Evolutionary conservation across 2,113 vertebrate species (phyloP), one percentile per base, ranked within the genome.

Genomic region (Falcunculus frontatus): DNA sequence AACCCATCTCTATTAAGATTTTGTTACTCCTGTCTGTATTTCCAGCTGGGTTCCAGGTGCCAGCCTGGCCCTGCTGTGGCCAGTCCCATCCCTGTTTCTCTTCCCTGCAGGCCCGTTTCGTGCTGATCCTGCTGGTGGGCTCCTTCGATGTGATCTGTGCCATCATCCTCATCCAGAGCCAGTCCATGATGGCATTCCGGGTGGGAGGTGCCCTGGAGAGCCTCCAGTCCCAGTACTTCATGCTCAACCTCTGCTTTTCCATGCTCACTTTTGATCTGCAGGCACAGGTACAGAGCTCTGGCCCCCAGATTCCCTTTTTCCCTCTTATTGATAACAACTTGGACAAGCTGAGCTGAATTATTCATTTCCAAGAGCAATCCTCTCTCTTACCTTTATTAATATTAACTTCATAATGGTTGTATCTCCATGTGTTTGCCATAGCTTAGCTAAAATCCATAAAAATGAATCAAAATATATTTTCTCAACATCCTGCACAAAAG

Each of bases 261-360:
- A 98, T 99, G 98, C 96, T 99, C 94, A 99, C 98, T 15, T 99
- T 99, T 95, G 98, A 99, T 90, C 98, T 99, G 26, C 98, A 99
- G 95, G 98, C 98, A 33, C 98, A 99, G 98, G 99, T 99, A 96
- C 9, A 47, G n/a, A 85, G 41, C 33, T 46, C 32, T 52, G 72
- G 17, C 27, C 16, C 32, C 35, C 33, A 12, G 1, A 3, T 13
- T 21, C 50, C 46, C 44, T 7, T 30, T 75, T 53, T 29, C 14
- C 41, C 10, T 70, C 4, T 33, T n/a, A 1, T 1, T 62, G 47
- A 19, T 37, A 9, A 2, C 9, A 27, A 13, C 18, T 46, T 55
- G 47, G 72, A 4, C 20, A 35, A 29, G 21, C 69, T 72, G 79
- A 82, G 39, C 19, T 55, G 50, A 49, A 20, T 41, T 47, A 5